phyloP scores from a whole-genome alignment of 2,888 invertebrate species.

The Agrochola litura region DNA sequence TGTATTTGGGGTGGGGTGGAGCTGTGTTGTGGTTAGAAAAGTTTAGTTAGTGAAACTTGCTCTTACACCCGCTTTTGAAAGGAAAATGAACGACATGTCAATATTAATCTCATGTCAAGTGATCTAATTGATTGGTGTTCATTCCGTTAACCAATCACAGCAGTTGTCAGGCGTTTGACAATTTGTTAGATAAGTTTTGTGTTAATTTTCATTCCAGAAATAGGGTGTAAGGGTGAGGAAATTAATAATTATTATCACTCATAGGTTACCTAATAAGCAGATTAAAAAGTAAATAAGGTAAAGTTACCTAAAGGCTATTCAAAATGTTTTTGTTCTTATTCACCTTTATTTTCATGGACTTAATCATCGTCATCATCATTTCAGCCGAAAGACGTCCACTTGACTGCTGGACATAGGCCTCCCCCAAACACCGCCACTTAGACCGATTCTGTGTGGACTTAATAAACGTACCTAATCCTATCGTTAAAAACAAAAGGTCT shows the following conservation, averaged over 20 bases:
- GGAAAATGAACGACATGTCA: not conserved
- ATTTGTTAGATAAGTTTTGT: not conserved
- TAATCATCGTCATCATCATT: too few relatives aligned
- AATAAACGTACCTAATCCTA: too few relatives aligned
- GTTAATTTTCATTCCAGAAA: not conserved
- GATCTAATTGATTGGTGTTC: not conserved
- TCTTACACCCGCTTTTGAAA: not conserved
- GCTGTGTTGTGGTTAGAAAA: constrained; percentile 46
- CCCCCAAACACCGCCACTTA: too few relatives aligned
- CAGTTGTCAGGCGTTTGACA: not conserved
- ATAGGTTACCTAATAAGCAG: not conserved
- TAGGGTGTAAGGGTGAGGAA: too few relatives aligned
- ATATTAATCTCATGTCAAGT: not conserved
- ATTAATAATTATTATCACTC: not conserved
- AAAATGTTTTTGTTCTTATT: not conserved
- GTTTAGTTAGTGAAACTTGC: not conserved
- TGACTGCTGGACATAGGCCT: too few relatives aligned
- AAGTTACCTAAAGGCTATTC: not conserved
- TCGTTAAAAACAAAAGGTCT: not conserved
- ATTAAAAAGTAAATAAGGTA: not conserved
- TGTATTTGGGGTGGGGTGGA: constrained; percentile 66
- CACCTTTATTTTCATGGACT: not conserved
- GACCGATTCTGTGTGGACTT: too few relatives aligned
- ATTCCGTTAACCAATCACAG: not conserved
- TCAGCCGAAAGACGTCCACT: too few relatives aligned